Evolutionary conservation across 1,140 invertebrate species (phyloP), one percentile per base, ranked within the genome.

Genomic region (Drosophila murphyi): DNA sequence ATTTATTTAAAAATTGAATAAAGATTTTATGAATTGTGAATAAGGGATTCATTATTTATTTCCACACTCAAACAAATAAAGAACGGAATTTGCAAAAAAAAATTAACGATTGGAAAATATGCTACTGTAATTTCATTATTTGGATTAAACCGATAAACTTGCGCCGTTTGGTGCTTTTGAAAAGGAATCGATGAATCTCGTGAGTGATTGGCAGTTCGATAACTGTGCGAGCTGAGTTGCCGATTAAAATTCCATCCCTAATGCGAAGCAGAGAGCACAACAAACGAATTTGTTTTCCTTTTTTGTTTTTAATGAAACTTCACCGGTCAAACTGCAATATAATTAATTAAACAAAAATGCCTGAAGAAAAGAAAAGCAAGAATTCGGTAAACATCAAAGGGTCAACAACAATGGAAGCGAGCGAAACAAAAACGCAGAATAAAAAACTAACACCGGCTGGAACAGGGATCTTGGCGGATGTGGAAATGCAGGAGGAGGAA

Each of bases 1-100:
- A 88, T 87, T 87, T 88, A 77, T 80, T 83, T 83, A 77, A 82
- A 68, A 82, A 74, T 51, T 74, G 70, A 88, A 88, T 88, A 88
- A 87, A 87, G 80, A 88, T 83, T 87, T 87, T 88, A 83, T 77
- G 80, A 88, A 75, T 63, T 75, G 57, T 60, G 43, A 43, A 4
- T 20, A 45, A 45, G 28, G 12, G 32, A n/a, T 5, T 1, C 1
- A 34, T 47, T 34, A 6, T 20, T 20, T 20, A 60, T 48, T 60
- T 45, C 8, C 8, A 0, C 3, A 37, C 20, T 20, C 20, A 10
- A 34, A 34, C 34, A 34, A 34, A 34, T 34, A 4, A 5, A 34
- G 5, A 3, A 34, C 3, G 34, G 34, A n/a, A n/a, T n/a, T n/a
- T n/a, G n/a, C n/a, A n/a, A 12, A 12, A 12, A 12, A 12, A 12